Evolutionary conservation across 2,113 vertebrate species (phyloP), one percentile per base, ranked within the genome.

Genomic region (Podarcis raffonei): DNA sequence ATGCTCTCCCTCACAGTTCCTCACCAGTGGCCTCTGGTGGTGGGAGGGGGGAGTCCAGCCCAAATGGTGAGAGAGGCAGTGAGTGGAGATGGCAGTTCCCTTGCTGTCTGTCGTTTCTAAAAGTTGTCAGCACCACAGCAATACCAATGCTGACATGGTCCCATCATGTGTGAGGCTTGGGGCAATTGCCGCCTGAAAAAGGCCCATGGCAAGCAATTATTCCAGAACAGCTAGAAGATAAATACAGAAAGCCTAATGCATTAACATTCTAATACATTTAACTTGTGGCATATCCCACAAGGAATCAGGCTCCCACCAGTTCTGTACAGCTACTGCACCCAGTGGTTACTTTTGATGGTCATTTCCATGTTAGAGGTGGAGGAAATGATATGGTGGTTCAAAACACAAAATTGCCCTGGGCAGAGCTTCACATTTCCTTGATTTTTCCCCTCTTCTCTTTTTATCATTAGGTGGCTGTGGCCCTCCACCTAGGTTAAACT

Each of bases 381-480:
- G 23, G 76, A 87, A 69, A 7, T 53, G 74, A 25, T 53, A 53
- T 30, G 30, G 68, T 48, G 20, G 53, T 18, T 81, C 39, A n/a
- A 53, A 87, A 75, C 22, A 35, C 22, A 84, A 32, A 27, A 75
- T 42, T 0, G 0, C 0, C 1, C 1, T 4, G 68, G 37, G 42
- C 85, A 91, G 66, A 80, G 77, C 71, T 78, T 83, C 32, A 20
- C 65, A 71, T 16, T 77, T 18, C 30, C 22, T 23, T 9, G 22
- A 22, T 72, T 89, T 90, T n/a, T n/a, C 37, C 53, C 0, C 0
- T 76, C 35, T 94, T 23, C 96, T 90, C 89, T 92, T 89, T 96
- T 90, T 95, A 90, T 90, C 88, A 87, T 23, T 90, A 96, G 96
- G 94, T 94, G 91, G 86, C 87, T 96, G 95, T 92, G 92, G 74